Conservation (phyloP, 2,113 vertebrate species). For the Melanerpes formicivorus region DNA sequence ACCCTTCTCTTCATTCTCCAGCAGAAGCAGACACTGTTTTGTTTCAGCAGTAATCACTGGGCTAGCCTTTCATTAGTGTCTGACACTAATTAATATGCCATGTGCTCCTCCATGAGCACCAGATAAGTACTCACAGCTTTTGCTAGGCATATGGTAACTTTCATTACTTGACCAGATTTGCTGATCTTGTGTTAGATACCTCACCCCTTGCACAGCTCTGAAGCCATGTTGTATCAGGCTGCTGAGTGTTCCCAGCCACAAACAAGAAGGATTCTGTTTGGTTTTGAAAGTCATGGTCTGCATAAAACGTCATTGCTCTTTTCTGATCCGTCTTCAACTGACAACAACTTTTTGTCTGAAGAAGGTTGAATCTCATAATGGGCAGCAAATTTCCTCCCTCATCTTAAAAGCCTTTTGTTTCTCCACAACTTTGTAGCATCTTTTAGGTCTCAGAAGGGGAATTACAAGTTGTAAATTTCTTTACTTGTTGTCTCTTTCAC, state of each 20-base stretch:
- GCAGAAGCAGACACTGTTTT: neutral
- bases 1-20: neutral
- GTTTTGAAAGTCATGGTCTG: neutral
- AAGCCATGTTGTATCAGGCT: neutral
- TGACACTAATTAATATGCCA: slow-evolving; percentile 1
- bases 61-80: neutral
- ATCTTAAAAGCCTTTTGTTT: slow-evolving; percentile 27
- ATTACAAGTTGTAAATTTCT: slow-evolving; percentile 41
- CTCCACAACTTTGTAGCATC: neutral
- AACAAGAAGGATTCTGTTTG: neutral
- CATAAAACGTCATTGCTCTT: neutral
- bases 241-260: neutral
- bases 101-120: slow-evolving; percentile 1
- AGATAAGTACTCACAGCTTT: slow-evolving; percentile 9
- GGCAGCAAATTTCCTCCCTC: neutral
- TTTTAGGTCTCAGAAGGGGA: neutral
- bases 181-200: slow-evolving; percentile 1
- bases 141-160: slow-evolving; percentile 26
- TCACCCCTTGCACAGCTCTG: neutral
- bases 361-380: neutral
- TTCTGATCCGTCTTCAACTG: neutral
- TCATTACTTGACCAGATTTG: slow-evolving; percentile 13
- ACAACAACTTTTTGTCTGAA: neutral
- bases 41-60: neutral
- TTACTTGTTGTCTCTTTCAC: slow-evolving; percentile 19